Percentiles rank a stretch among this genome's conserved stretches.
phyloP scores from a whole-genome alignment of 2,797 vertebrate genomes.

The Microctenopoma lineatum region DNA sequence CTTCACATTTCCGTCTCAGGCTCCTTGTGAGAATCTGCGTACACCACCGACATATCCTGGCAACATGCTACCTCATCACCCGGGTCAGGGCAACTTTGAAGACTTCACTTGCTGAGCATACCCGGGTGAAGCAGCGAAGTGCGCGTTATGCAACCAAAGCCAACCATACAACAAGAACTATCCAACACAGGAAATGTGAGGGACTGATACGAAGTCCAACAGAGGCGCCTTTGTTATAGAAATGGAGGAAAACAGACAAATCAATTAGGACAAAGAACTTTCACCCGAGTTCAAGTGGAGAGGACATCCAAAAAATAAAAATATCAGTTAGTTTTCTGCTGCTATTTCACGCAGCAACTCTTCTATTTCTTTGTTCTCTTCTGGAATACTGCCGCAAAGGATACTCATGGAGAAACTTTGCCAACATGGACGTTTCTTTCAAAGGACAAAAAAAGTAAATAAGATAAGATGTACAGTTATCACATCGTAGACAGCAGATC shows the following conservation, averaged over 20 bases:
- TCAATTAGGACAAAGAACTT: slow-evolving; percentile 49
- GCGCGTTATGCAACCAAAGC: slow-evolving; percentile 82
- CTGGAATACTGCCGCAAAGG: slow-evolving; percentile 81
- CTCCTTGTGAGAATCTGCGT: slow-evolving; percentile 94
- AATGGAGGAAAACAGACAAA: slow-evolving; percentile 43
- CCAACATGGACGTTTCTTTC: slow-evolving; percentile 65
- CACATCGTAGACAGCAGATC: slow-evolving; percentile 54
- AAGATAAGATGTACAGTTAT: slow-evolving; percentile 64
- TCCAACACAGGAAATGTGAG: slow-evolving; percentile 52
- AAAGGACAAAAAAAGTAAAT: slow-evolving; percentile 43
- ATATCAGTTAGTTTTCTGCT: slow-evolving; percentile 51
- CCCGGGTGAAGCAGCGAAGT: slow-evolving; percentile 51
- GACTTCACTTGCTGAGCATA: slow-evolving; percentile 96
- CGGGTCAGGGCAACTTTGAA: slow-evolving; percentile 96
- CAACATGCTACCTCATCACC: slow-evolving; percentile 99
- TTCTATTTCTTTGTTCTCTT: slow-evolving; percentile 63
- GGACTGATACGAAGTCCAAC: slow-evolving; percentile 54
- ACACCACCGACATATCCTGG: slow-evolving; percentile 94
- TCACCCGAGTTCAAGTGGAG: slow-evolving; percentile 46
- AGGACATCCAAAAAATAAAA: slow-evolving; percentile 57
- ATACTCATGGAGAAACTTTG: slow-evolving; percentile 68
- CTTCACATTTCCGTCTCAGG: slow-evolving; percentile 77
- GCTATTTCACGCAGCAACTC: slow-evolving; percentile 65
- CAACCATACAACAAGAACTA: slow-evolving; percentile 73
- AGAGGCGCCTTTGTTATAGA: slow-evolving; percentile 66